phyloP scores from a whole-genome alignment of 2,888 invertebrate genomes.

The Melanostoma mellinum region DNA sequence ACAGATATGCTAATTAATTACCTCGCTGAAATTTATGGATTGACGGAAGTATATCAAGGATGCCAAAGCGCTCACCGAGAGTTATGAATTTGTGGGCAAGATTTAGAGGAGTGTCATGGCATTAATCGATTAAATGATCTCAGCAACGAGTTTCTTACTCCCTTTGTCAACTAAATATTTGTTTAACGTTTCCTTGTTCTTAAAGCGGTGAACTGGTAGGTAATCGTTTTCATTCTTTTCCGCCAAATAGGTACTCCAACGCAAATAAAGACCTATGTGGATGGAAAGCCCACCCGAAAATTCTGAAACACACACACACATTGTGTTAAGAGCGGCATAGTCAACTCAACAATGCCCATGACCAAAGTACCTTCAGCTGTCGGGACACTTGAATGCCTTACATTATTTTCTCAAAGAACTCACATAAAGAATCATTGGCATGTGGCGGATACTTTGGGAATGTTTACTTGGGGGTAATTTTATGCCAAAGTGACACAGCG shows the following conservation, averaged over 20 bases:
- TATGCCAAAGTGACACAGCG: conserved; percentile 41
- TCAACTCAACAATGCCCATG: conserved; percentile 43
- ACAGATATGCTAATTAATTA: conserved; percentile 66
- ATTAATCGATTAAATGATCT: conserved; percentile 17
- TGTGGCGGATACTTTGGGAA: conserved; percentile 23
- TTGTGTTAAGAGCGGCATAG: conserved; percentile 16
- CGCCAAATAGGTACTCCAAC: background rate
- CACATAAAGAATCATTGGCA: conserved; percentile 46
- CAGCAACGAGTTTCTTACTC: conserved; percentile 12
- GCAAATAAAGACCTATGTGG: conserved; percentile 18
- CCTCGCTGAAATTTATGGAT: conserved; percentile 60
- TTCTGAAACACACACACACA: conserved; percentile 32
- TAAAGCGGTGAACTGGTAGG: conserved; percentile 21
- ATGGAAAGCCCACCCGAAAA: conserved; percentile 29
- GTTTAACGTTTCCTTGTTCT: conserved; percentile 45
- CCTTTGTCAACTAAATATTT: conserved; percentile 7
- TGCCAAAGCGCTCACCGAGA: conserved; percentile 43
- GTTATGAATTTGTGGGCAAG: conserved; percentile 35
- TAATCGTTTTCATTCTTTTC: background rate
- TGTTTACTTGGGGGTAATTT: conserved; percentile 19
- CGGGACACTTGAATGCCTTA: conserved; percentile 50
- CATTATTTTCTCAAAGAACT: conserved; percentile 35
- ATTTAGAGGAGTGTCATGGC: conserved; percentile 55
- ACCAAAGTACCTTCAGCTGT: conserved; percentile 64
- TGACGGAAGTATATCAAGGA: conserved; percentile 72